These are phyloP conservation scores for Busseola fusca DNA, from an alignment of 2,888 invertebrate species.

Conservation along the genomic window DNA sequence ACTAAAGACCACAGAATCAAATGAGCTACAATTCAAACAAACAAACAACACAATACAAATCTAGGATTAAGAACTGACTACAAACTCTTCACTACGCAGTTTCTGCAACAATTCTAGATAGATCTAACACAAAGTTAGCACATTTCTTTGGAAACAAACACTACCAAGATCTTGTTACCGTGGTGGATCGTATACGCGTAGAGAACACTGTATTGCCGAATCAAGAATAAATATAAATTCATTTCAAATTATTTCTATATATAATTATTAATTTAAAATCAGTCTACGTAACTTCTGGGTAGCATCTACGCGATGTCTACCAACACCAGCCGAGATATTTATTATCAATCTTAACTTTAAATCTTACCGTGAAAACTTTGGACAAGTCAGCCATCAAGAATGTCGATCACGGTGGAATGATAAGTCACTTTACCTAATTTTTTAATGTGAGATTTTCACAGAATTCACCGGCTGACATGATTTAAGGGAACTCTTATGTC, in stretches of 20 bases:
- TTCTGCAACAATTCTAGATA: neutral
- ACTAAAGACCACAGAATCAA: neutral
- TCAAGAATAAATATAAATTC: too few relatives aligned
- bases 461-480: neutral
- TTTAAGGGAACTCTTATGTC: neutral
- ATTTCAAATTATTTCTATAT: too few relatives aligned
- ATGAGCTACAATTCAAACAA: slow-evolving; percentile 2
- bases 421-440: too few relatives aligned
- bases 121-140: slow-evolving; percentile 18
- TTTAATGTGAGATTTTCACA: too few relatives aligned
- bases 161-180: neutral
- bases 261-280: too few relatives aligned
- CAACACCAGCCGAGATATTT: neutral
- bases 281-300: neutral
- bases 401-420: too few relatives aligned
- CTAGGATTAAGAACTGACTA: neutral
- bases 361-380: too few relatives aligned
- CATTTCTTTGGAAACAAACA: neutral
- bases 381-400: too few relatives aligned
- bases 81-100: neutral
- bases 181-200: neutral
- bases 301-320: neutral
- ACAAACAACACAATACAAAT: slow-evolving; percentile 4
- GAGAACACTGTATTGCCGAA: slow-evolving; percentile 3
- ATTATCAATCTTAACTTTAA: too few relatives aligned